Conservation (phyloP, 2,888 invertebrate genomes). For the Melanostoma scalare region DNA sequence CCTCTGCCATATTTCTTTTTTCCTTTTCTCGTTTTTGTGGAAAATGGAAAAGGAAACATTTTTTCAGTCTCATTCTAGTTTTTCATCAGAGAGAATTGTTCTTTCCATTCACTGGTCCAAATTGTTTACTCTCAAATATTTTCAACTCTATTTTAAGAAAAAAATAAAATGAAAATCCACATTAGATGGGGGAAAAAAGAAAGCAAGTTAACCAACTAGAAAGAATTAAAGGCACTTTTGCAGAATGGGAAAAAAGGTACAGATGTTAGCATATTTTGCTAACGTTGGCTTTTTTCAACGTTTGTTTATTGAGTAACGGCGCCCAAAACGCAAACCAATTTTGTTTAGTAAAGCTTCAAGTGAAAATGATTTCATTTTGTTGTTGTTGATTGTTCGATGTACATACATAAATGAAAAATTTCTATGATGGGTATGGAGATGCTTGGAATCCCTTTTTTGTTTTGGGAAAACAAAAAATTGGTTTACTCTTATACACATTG, state of each 20-base stretch:
- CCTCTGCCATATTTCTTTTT: neutral
- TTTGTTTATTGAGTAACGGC: neutral
- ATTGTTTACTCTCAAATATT: slow-evolving; percentile 16
- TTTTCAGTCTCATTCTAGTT: slow-evolving; percentile 14
- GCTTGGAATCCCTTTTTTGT: slow-evolving; percentile 12
- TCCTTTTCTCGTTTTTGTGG: neutral
- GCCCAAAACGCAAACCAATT: neutral
- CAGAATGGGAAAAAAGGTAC: slow-evolving; percentile 9
- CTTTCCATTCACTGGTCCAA: slow-evolving; percentile 33
- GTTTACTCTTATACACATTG: neutral
- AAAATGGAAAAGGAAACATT: neutral
- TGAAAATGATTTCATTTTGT: slow-evolving; percentile 12
- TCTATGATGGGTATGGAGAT: neutral
- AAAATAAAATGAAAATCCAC: neutral
- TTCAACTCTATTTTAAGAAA: slow-evolving; percentile 2
- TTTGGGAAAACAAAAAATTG: neutral
- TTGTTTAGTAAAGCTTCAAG: slow-evolving; percentile 8
- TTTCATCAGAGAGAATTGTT: slow-evolving; percentile 7
- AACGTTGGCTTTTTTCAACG: slow-evolving; percentile 10
- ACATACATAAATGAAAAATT: neutral
- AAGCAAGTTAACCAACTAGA: neutral
- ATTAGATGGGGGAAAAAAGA: neutral
- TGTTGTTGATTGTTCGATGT: neutral
- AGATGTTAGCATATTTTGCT: slow-evolving; percentile 24
- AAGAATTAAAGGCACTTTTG: slow-evolving; percentile 9